phyloP scores from a whole-genome alignment of 1,140 invertebrate genomes.

The Lordiphosa stackelbergi region DNA sequence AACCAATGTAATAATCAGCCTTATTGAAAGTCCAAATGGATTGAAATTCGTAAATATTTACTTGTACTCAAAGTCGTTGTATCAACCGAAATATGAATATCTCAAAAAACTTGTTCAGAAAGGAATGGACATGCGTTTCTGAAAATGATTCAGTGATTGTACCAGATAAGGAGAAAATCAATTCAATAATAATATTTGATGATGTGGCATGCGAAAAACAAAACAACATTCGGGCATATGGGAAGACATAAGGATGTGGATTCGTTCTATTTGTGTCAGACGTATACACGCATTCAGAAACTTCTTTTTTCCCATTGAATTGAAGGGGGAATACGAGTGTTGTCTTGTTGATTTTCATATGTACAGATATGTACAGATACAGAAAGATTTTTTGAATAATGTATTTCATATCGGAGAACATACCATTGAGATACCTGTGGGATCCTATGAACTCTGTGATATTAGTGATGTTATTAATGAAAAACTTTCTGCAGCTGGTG shows the following conservation, averaged over 20 bases:
- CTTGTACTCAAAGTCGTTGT: too few relatives aligned
- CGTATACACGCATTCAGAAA: conserved; percentile 61
- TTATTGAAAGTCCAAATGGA: too few relatives aligned
- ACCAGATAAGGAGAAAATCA: too few relatives aligned
- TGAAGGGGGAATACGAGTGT: conserved; percentile 46
- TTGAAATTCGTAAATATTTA: too few relatives aligned
- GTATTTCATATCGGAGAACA: conserved; percentile 64
- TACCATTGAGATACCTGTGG: conserved; percentile 54
- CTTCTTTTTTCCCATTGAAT: conserved; percentile 39
- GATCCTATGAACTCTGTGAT: conserved; percentile 72
- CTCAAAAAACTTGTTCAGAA: too few relatives aligned
- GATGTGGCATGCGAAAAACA: conserved; percentile 71
- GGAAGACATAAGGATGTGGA: conserved; percentile 69
- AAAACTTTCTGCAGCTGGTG: background rate
- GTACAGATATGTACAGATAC: conserved; percentile 72
- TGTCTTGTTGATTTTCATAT: too few relatives aligned
- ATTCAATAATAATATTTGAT: conserved; percentile 68
- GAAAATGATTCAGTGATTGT: too few relatives aligned
- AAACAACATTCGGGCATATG: conserved; percentile 62
- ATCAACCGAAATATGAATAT: too few relatives aligned
- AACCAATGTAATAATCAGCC: too few relatives aligned
- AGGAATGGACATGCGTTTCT: too few relatives aligned
- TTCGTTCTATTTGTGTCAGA: conserved; percentile 75
- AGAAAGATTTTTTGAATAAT: conserved; percentile 62
- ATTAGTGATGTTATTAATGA: conserved; percentile 11